Conservation (phyloP, 1,140 invertebrate genomes). For the Lasioglossum albipes region DNA sequence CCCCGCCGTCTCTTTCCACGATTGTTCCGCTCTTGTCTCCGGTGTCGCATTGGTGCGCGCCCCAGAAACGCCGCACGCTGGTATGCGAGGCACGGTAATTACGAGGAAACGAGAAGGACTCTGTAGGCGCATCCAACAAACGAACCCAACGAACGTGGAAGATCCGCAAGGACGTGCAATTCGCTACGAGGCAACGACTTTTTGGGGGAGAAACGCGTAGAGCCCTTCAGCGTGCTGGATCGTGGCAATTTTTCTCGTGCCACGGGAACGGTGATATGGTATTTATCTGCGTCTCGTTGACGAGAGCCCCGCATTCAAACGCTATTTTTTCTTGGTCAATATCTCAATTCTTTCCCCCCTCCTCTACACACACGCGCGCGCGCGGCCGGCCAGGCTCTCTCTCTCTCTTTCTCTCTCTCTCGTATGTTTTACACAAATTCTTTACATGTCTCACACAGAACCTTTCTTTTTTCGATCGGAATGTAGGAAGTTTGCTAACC, state of each 20-base stretch:
- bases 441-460: neutral
- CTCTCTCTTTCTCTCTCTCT: too few relatives aligned
- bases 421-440: neutral
- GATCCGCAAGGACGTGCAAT: slow-evolving; percentile 42
- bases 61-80: slow-evolving; percentile 55
- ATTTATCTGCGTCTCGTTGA: slow-evolving; percentile 33
- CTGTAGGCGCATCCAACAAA: slow-evolving; percentile 36
- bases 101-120: slow-evolving; percentile 52
- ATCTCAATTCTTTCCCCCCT: neutral
- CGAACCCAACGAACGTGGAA: slow-evolving; percentile 31
- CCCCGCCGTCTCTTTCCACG: slow-evolving; percentile 59
- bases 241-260: slow-evolving; percentile 35
- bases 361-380: neutral
- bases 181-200: slow-evolving; percentile 45
- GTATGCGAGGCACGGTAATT: slow-evolving; percentile 65
- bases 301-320: neutral
- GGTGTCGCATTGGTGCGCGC: slow-evolving; percentile 58
- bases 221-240: slow-evolving; percentile 9
- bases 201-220: neutral
- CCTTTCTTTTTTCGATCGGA: too few relatives aligned
- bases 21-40: slow-evolving; percentile 62
- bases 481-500: too few relatives aligned
- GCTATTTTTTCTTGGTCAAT: neutral
- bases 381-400: too few relatives aligned
- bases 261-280: slow-evolving; percentile 12